A percentile compares a stretch with the other conserved stretches of the same genome.
Conservation (phyloP, 2,888 invertebrate genomes). For the Exephanes ischioxanthus region DNA sequence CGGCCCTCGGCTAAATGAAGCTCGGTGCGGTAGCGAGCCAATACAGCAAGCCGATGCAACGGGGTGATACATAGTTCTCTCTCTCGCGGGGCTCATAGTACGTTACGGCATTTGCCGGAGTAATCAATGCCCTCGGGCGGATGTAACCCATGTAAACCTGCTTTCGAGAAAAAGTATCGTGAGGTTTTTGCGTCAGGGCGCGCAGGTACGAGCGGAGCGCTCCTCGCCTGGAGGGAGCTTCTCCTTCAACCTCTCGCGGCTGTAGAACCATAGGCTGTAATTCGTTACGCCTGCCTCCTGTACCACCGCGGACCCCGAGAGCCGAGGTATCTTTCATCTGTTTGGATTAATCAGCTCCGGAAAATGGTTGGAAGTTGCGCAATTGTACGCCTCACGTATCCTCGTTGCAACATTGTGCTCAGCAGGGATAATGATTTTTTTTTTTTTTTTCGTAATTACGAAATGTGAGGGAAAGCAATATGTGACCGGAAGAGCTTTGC, state of each 20-base stretch:
- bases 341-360: conserved; percentile 15
- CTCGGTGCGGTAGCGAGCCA: conserved; percentile 6
- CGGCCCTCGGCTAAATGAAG: not conserved
- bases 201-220: conserved; percentile 9
- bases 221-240: not conserved
- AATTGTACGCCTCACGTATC: not conserved
- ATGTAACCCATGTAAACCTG: conserved; percentile 74
- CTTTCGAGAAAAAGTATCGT: conserved; percentile 71
- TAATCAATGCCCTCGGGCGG: conserved; percentile 73
- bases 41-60: not conserved
- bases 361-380: not conserved
- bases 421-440: not conserved
- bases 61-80: not conserved
- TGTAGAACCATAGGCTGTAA: conserved; percentile 4
- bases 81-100: conserved; percentile 34
- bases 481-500: too few species aligned
- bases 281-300: conserved; percentile 37
- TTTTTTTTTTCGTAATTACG: too few species aligned
- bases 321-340: not conserved
- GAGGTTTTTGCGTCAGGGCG: conserved; percentile 66
- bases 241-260: conserved; percentile 21
- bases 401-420: not conserved
- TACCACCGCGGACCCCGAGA: not conserved
- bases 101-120: conserved; percentile 69
- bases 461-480: too few species aligned